Evolutionary conservation across 1,140 invertebrate species (phyloP), one percentile per base, ranked within the genome.

Genomic region (Drosophila eugracilis): DNA sequence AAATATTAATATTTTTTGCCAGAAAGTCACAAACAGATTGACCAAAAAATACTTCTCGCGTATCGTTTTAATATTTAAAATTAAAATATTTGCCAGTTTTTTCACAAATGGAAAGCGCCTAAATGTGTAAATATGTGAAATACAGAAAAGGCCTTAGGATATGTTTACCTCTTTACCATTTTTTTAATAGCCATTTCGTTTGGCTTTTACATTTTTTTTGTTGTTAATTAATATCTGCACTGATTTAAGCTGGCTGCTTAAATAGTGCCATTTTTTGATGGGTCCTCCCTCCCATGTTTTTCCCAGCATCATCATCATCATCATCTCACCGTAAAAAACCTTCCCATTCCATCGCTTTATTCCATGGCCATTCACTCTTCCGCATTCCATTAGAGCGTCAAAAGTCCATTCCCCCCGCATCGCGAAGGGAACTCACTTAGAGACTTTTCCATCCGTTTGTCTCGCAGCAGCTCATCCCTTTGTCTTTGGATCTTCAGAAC

Each of bases 401-500:
- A 42, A 42, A 19, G n/a, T 30, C 6, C 28, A 7, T 15, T 2
- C 3, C 14, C 41, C 41, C 19, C 24, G 24, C 4, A 12, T 45
- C 9, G 12, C 34, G 10, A 53, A 14, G 45, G 45, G 45, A 48
- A 30, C 17, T 47, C 44, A 47, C 45, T 21, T 19, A 12, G n/a
- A 37, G 21, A 36, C 3, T 52, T 26, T 26, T 59, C 1, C 22
- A 36, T 19, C 14, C 21, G 28, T 34, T 24, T 54, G 37, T 49
- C 24, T 49, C 19, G 36, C 14, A 37, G 10, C 41, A 47, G 30
- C 45, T 36, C 28, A 53, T 26, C 22, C 32, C 49, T 59, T 54
- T 59, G 57, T 54, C 49, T 60, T 60, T 55, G 34, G 57, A 30
- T 15, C 34, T 12, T 12, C 30, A 32, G 10, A 7, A 30, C 32